These are phyloP conservation scores for Axis porcinus DNA, from an alignment of 2,113 vertebrate genomes.

Conservation along the genomic window DNA sequence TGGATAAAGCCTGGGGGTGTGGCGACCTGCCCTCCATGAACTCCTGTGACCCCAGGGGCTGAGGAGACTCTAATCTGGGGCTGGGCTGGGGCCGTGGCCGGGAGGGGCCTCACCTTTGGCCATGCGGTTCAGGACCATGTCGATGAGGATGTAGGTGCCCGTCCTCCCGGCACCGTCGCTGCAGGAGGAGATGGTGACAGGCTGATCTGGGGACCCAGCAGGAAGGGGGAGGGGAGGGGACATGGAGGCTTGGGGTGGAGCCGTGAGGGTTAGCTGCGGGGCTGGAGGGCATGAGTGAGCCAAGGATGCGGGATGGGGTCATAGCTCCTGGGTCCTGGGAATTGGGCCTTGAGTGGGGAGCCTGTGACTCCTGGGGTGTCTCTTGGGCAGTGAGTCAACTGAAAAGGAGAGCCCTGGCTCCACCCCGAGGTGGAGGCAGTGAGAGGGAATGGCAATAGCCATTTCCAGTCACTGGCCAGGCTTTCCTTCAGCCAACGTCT, in stretches of 20 bases:
- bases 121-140: conserved; percentile 99
- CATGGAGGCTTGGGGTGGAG: neutral
- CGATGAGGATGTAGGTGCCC: conserved; percentile 94
- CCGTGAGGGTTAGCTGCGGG: rapidly evolving
- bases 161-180: conserved; percentile 93
- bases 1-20: neutral
- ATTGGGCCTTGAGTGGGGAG: neutral
- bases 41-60: neutral
- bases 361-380: neutral
- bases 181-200: conserved; percentile 54
- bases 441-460: neutral
- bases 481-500: neutral
- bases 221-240: neutral
- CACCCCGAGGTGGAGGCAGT: neutral
- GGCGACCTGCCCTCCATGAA: neutral
- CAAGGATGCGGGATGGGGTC: neutral
- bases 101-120: conserved; percentile 89
- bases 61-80: neutral
- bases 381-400: neutral
- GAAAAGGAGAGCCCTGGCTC: neutral
- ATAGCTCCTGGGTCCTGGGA: neutral
- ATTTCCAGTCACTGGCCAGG: neutral
- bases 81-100: rapidly evolving
- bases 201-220: neutral
- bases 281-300: neutral